Evolutionary conservation across 2,113 vertebrate species (phyloP).

Genomic region (zebrafish (Danio rerio)): GRCz12tu NC_133180.1:35207501-35208000

Average conservation of each 20-base stretch:
- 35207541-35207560: not conserved
- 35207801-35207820: not conserved
- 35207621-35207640: constrained; percentile 89
- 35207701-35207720: constrained; percentile 74
- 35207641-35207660: constrained; percentile 81
- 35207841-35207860: too few species aligned
- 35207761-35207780: constrained; percentile 89
- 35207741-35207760: constrained; percentile 83
- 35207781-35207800: not conserved
- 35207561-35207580: not conserved
- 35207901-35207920: too few species aligned
- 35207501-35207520: constrained; percentile 75
- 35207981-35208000: not conserved
- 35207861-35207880: too few species aligned
- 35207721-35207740: constrained; percentile 77
- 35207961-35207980: too few species aligned
- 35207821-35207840: not conserved
- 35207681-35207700: constrained; percentile 80
- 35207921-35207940: too few species aligned
- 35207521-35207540: not conserved
- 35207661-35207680: constrained; percentile 78
- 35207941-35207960: too few species aligned
- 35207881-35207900: too few species aligned
- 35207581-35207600: constrained; percentile 88
- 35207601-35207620: constrained; percentile 86